Evolutionary conservation across 2,113 vertebrate species (phyloP).

Genomic region (Acrocephalus arundinaceus): DNA sequence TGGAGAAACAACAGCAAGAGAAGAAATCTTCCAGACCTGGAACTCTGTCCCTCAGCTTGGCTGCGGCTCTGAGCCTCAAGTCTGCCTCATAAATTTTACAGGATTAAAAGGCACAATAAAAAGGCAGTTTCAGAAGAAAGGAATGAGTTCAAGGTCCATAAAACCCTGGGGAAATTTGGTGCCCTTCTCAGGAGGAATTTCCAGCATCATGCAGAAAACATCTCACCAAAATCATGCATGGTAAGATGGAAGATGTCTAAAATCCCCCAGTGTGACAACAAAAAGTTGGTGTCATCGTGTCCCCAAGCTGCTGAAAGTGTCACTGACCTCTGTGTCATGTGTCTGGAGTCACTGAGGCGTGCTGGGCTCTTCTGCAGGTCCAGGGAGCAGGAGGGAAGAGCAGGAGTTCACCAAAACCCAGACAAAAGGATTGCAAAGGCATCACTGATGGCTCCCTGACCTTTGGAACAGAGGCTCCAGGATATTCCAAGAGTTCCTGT

Average conservation of each 20-base stretch:
- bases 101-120: neutral
- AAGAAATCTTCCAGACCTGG: neutral
- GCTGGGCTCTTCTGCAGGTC: neutral
- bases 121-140: neutral
- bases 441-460: neutral
- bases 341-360: neutral
- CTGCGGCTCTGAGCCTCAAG: neutral
- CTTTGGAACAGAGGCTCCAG: neutral
- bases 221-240: neutral
- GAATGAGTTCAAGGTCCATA: neutral
- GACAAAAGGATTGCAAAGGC: neutral
- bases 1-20: conserved; percentile 9
- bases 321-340: neutral
- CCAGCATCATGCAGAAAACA: neutral
- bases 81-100: neutral
- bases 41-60: neutral
- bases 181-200: neutral
- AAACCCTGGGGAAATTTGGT: neutral
- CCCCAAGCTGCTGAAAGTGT: neutral
- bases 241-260: neutral
- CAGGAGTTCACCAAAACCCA: neutral
- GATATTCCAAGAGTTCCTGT: neutral
- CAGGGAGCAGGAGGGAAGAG: neutral
- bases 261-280: neutral
- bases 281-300: neutral